phyloP scores from a whole-genome alignment of 1,140 invertebrate species.

The Cryptotermes secundus region DNA sequence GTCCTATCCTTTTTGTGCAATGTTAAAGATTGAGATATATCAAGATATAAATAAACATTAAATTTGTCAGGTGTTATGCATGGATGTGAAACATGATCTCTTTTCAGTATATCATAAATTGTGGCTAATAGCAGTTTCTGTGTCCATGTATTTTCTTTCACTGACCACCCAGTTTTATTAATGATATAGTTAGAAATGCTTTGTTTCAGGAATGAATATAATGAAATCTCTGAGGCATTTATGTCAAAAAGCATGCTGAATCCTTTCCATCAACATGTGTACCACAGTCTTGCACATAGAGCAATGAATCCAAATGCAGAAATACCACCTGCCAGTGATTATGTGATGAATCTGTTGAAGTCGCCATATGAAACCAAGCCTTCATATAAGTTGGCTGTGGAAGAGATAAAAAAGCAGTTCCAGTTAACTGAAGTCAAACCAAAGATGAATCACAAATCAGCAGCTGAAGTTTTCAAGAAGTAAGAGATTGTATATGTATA shows the following conservation, averaged over 20 bases:
- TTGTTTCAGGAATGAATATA: conserved; percentile 9
- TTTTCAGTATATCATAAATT: too few relatives aligned
- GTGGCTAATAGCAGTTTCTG: too few relatives aligned
- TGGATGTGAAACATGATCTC: too few relatives aligned
- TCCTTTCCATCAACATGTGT: conserved; percentile 22
- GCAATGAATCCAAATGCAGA: conserved; percentile 10
- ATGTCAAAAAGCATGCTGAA: conserved; percentile 8
- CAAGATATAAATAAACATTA: too few relatives aligned
- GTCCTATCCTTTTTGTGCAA: too few relatives aligned
- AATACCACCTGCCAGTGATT: background rate
- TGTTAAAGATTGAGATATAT: too few relatives aligned
- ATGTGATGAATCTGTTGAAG: background rate
- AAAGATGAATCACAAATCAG: background rate
- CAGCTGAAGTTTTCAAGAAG: background rate
- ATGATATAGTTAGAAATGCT: too few relatives aligned
- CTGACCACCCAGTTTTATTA: too few relatives aligned
- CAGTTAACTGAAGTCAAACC: background rate
- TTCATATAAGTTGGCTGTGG: background rate
- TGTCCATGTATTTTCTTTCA: too few relatives aligned
- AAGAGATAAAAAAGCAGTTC: conserved; percentile 3
- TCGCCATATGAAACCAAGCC: background rate
- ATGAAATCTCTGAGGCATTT: conserved; percentile 24
- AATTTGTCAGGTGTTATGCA: too few relatives aligned
- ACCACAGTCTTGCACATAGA: conserved; percentile 2
- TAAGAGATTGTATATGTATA: background rate